Base-by-base conservation (phyloP, 1,140 invertebrate species). In the Liolophura sinensis region DNA sequence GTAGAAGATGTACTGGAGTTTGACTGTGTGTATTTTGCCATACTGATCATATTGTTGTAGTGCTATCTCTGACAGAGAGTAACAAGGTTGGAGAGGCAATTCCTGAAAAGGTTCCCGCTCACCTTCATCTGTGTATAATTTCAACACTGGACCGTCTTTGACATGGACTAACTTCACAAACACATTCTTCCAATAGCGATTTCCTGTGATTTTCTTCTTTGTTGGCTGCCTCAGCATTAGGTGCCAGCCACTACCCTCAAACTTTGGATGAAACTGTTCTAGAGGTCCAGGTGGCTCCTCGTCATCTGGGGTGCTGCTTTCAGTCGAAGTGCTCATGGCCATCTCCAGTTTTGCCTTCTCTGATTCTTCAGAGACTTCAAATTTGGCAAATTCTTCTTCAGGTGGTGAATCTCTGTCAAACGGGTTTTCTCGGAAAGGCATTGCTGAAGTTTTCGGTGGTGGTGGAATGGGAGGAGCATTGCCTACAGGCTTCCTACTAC, bases 1-100 rank as follows among this genome's bases (percentile, higher is more conserved):
- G 84, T 99, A 99, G 84, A 98, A 97, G 46, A 99, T 92, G 79
- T 98, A 98, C 80, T 99, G 96, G 52, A 99, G 86, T 85, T 99
- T 99, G 18, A 98, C 89, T 0, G 97, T 99, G 85, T 99, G 98
- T 74, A 99, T 99, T 86, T 99, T 99, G 6, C 96, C 96, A 83
- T 93, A 99, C 78, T 97, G 92, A 86, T 99, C 97, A 82, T 94
- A 98, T 83, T 98, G 96, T 84, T 98, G 96, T 27, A 96, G 92
- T n/a, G 91, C 91, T 79, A 85, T 94, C 64, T 86, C 85, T 59
- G 85, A 86, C 25, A 87, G 63, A 16, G 93, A 95, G 81, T 97
- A 97, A 78, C 93, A 96, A 9, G 94, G 90, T 79, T 97, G 92
- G 48, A 98, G 85, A 0, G 94, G 94, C 54, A 98, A 87, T 86